phyloP scores from a whole-genome alignment of 2,888 invertebrate genomes.

The Pharmacophagus antenor region DNA sequence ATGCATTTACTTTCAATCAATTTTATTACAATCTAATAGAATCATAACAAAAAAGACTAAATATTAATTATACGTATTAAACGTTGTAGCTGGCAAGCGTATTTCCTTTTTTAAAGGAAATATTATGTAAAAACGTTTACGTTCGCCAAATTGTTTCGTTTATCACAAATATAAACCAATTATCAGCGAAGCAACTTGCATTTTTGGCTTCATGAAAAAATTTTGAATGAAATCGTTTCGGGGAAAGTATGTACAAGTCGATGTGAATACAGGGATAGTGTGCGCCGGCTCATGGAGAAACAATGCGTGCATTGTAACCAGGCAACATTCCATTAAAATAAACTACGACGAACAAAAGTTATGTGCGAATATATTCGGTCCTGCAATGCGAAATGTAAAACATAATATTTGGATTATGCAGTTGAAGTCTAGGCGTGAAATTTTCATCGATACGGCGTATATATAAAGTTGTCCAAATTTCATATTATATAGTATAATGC shows the following conservation, averaged over 20 bases:
- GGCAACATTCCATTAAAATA: slow-evolving; percentile 21
- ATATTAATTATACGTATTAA: too few relatives aligned
- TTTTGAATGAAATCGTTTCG: slow-evolving; percentile 50
- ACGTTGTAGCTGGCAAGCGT: neutral
- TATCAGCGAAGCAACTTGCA: slow-evolving; percentile 35
- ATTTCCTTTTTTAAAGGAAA: slow-evolving; percentile 6
- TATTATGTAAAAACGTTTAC: neutral
- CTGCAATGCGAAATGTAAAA: slow-evolving; percentile 15
- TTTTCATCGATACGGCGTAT: slow-evolving; percentile 19
- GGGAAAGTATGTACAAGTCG: slow-evolving; percentile 52
- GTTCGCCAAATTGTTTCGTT: slow-evolving; percentile 28
- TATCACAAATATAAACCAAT: slow-evolving; percentile 32
- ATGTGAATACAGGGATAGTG: slow-evolving; percentile 57
- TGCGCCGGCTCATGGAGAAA: slow-evolving; percentile 38
- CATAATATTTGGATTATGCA: slow-evolving; percentile 15
- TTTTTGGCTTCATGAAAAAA: slow-evolving; percentile 45
- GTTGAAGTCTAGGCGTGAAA: slow-evolving; percentile 14
- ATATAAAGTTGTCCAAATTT: slow-evolving; percentile 13
- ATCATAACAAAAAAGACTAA: too few relatives aligned
- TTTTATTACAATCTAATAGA: too few relatives aligned
- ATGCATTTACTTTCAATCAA: too few relatives aligned
- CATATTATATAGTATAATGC: slow-evolving; percentile 1
- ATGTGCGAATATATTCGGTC: slow-evolving; percentile 15
- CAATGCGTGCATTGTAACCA: slow-evolving; percentile 31
- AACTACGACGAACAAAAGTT: slow-evolving; percentile 20